Conservation (phyloP, 2,113 vertebrate genomes). For the Oryzias curvinotus region DNA sequence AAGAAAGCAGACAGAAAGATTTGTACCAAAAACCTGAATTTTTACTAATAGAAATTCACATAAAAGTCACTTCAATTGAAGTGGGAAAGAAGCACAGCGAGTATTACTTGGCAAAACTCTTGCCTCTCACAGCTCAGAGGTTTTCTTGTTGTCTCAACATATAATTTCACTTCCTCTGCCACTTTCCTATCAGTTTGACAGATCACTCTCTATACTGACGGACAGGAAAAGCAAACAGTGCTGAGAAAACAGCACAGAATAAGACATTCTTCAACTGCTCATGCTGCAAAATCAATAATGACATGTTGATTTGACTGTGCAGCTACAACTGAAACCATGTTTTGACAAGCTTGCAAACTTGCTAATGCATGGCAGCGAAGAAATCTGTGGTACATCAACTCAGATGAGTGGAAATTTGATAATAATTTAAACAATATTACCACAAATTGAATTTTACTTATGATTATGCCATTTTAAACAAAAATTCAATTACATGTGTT, state of each 20-base stretch:
- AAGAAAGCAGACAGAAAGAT: conserved; percentile 41
- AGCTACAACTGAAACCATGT: conserved; percentile 1
- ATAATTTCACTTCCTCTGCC: conserved; percentile 68
- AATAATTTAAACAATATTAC: too few species aligned
- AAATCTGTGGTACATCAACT: not conserved
- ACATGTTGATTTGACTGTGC: conserved; percentile 2
- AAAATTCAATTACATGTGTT: too few species aligned
- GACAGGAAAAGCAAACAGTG: conserved; percentile 71
- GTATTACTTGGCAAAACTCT: not conserved
- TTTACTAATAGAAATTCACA: conserved; percentile 9
- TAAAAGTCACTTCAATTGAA: conserved; percentile 22
- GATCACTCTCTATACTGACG: conserved; percentile 54
- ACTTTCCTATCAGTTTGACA: conserved; percentile 65
- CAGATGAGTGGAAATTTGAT: conserved; percentile 2
- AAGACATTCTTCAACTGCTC: conserved; percentile 40
- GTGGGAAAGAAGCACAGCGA: not conserved
- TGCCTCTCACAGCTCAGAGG: not conserved
- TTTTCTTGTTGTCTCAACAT: conserved; percentile 39
- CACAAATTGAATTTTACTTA: too few species aligned
- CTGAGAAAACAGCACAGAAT: conserved; percentile 63
- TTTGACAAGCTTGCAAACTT: conserved; percentile 52
- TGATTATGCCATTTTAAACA: too few species aligned
- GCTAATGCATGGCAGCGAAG: conserved; percentile 8
- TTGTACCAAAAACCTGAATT: conserved; percentile 25
- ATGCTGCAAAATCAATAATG: conserved; percentile 43